Base-by-base conservation (phyloP, 2,888 invertebrate genomes). In the Agrypnus murinus region DNA sequence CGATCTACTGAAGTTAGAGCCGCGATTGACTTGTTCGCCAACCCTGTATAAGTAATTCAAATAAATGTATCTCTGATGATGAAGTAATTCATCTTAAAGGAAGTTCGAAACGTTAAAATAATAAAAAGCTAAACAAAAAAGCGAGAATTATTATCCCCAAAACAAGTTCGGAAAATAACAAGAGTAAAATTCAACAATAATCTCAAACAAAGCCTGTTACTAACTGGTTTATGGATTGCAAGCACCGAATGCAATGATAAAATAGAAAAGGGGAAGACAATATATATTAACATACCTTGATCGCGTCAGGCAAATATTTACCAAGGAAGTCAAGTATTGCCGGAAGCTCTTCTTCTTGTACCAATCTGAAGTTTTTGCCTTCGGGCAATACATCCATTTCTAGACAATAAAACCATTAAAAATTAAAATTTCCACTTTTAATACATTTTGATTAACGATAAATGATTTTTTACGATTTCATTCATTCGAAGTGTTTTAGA, bases 291-390 rank as follows among this genome's bases (percentile, higher is more conserved):
- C 81, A 85, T 89, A 95, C 95, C 92, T 95, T 95, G 82, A 95
- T 89, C 83, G 95, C 93, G 87, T 94, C 93, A 84, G 95, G 95
- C 87, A 95, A 89, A 89, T 92, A 93, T 87, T 91, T 90, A 84
- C 91, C 91, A 85, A 95, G 90, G 85, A 92, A 89, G 85, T 93
- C 91, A 86, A 93, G 89, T 85, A 95, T 91, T 86, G 92, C 91
- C 84, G 93, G 92, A 87, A 95, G 91, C 89, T 95, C 94, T 86
- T 93, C 92, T 89, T 93, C 92, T 88, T 91, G 88, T 86, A 93
- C 92, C 90, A 95, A 91, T 90, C 93, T 92, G 89, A 95, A 95
- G 90, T 94, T 92, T 89, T 91, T 93, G 84, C 93, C 93, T 88
- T 93, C 93, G 86, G 92, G 89, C 89, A 92, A 90, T 90, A 93